phyloP scores from a whole-genome alignment of 2,797 vertebrate genomes.

The Hypotaenidia okinawae region DNA sequence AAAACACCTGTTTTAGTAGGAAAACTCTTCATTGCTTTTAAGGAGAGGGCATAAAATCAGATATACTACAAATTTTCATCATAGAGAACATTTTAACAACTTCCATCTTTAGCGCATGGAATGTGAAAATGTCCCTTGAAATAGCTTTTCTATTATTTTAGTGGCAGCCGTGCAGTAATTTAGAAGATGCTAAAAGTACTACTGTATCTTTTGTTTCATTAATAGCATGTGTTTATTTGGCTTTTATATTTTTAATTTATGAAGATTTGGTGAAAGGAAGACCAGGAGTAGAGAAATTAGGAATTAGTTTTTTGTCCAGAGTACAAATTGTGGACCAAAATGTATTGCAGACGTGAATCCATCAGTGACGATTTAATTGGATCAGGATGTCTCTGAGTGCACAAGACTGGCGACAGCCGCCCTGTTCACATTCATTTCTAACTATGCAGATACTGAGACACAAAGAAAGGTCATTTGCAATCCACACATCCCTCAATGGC shows the following conservation, averaged over 20 bases:
- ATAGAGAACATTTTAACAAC: neutral
- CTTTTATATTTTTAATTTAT: neutral
- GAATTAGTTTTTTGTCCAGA: neutral
- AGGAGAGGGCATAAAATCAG: neutral
- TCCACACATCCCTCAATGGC: neutral
- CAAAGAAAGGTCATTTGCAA: neutral
- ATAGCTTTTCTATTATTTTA: neutral
- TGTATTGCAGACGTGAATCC: neutral
- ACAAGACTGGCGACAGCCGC: neutral
- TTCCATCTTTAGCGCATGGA: neutral
- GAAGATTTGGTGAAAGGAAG: neutral
- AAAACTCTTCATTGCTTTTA: neutral
- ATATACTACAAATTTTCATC: neutral
- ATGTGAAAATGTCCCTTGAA: neutral
- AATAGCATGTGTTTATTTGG: neutral
- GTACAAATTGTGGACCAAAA: neutral
- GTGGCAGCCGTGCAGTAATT: neutral
- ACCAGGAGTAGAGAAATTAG: neutral
- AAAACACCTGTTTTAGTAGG: neutral
- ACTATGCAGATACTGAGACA: neutral
- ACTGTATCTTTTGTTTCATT: neutral
- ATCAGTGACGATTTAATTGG: conserved; percentile 4
- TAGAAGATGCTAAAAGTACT: neutral
- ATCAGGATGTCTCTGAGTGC: conserved; percentile 5
- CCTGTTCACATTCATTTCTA: neutral